These are phyloP conservation scores for Lasioglossum oenotherae DNA, from an alignment of 2,888 invertebrate species.

Conservation along the genomic window DNA sequence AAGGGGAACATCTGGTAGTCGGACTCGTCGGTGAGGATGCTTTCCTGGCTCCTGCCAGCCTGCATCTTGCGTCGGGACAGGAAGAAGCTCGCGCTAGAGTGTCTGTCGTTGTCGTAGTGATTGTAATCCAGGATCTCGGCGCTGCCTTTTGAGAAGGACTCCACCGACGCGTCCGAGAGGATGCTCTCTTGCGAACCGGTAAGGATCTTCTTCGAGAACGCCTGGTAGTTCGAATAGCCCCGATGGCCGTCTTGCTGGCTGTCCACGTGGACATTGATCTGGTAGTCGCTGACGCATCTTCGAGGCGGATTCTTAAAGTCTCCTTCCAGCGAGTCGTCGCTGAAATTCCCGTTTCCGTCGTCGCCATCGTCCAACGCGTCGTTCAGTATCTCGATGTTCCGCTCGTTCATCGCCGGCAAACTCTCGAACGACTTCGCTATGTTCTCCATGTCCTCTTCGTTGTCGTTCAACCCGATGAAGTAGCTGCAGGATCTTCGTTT, in stretches of 20 bases:
- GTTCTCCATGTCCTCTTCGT: constrained; percentile 77
- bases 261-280: constrained; percentile 86
- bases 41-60: constrained; percentile 90
- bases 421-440: constrained; percentile 81
- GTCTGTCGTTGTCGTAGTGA: constrained; percentile 81
- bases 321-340: constrained; percentile 92
- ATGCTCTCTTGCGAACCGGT: constrained; percentile 82
- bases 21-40: constrained; percentile 90
- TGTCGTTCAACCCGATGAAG: constrained; percentile 87
- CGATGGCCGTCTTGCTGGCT: constrained; percentile 70
- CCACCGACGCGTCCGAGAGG: constrained; percentile 80
- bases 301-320: constrained; percentile 87
- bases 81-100: constrained; percentile 92
- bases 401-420: constrained; percentile 80
- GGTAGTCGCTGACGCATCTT: constrained; percentile 91
- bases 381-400: constrained; percentile 74
- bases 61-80: constrained; percentile 89
- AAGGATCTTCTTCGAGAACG: constrained; percentile 69
- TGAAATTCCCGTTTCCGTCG: constrained; percentile 89
- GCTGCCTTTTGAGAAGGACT: constrained; percentile 79
- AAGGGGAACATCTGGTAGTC: constrained; percentile 86
- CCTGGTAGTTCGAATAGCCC: constrained; percentile 69
- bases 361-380: constrained; percentile 84
- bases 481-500: constrained; percentile 88
- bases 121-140: constrained; percentile 79